Evolutionary conservation across 1,140 invertebrate species (phyloP).

Genomic region (Drosophila aff.): DNA sequence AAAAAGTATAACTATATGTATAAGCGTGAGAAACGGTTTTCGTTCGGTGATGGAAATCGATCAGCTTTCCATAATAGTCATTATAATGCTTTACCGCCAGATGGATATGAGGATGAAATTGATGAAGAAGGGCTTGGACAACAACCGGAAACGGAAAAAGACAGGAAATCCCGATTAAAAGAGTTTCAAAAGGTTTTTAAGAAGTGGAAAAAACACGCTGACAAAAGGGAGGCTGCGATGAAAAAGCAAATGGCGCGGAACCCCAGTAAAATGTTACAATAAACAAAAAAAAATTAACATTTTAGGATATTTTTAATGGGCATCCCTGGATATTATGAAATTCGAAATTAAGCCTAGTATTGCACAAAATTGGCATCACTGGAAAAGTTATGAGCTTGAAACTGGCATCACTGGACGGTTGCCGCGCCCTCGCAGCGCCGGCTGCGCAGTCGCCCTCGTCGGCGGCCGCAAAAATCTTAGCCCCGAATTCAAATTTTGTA

Average conservation of each 20-base stretch:
- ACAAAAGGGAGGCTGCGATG: neutral
- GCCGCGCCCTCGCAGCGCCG: constrained; percentile 71
- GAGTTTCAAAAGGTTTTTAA: constrained; percentile 39
- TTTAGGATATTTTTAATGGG: neutral
- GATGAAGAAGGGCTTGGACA: constrained; percentile 29
- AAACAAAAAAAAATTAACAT: too few relatives aligned
- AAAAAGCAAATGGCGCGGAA: neutral
- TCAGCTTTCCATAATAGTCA: constrained; percentile 91
- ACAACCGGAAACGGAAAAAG: constrained; percentile 30
- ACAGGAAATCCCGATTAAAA: constrained; percentile 18
- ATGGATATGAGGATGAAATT: constrained; percentile 89
- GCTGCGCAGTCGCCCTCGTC: constrained; percentile 73
- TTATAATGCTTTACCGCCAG: constrained; percentile 90
- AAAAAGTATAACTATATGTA: constrained; percentile 90
- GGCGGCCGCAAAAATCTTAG: constrained; percentile 64
- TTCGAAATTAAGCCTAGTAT: neutral
- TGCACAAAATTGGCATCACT: neutral
- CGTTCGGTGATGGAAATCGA: constrained; percentile 94
- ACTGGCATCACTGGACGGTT: constrained; percentile 24
- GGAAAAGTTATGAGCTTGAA: neutral
- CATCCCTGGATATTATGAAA: neutral
- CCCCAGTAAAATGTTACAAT: neutral
- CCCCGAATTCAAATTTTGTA: constrained; percentile 47
- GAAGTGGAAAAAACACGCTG: constrained; percentile 38
- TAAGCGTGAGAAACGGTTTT: constrained; percentile 89